Base-by-base conservation (phyloP, 2,113 vertebrate genomes). In the Pollimyrus isidori region DNA sequence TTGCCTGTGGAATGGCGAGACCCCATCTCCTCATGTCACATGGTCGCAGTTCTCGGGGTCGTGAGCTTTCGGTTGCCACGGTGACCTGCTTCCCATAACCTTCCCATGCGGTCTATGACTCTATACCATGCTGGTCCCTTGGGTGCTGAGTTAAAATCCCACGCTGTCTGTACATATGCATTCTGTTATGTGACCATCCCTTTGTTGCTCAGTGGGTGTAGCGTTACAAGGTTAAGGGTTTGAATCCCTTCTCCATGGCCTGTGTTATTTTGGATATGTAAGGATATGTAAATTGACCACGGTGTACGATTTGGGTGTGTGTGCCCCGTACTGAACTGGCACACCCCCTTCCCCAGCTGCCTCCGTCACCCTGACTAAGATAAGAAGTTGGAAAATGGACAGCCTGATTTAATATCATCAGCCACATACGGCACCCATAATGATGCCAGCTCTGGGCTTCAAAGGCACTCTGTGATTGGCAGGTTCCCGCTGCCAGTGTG, bases 401-500 rank as follows among this genome's bases (percentile, higher is more conserved):
- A 4, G 53, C 23, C 21, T 58, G 53, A 58, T 23, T 58, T 58
- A 76, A 39, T 2, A 35, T 17, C 35, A 39, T 76, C 69, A 76
- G 69, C 35, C 69, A 7, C 15, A 39, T 15, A 39, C 39, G 69
- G 39, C 11, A 17, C 13, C 26, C 30, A 35, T 39, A 35, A 15
- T 1, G 15, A 42, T 15, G 73, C 73, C 35, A 4, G 35, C 5
- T 80, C 73, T 39, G 35, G 42, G 73, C 69, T 39, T 23, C 6
- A 73, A 35, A 17, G 10, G 35, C 15, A 2, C 35, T 80, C 35
- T 35, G 73, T 80, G 30, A 30, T 80, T 42, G 73, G 13, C 93
- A 99, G 98, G 98, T 99, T 76, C 98, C 98, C 26, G 98, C 97
- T 80, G 98, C 98, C 45, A 99, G 97, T 0, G 97, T 98, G 91